Percentiles rank a stretch among this genome's conserved stretches.
phyloP scores from a whole-genome alignment of 2,797 vertebrate species.

The Chelmon rostratus region DNA sequence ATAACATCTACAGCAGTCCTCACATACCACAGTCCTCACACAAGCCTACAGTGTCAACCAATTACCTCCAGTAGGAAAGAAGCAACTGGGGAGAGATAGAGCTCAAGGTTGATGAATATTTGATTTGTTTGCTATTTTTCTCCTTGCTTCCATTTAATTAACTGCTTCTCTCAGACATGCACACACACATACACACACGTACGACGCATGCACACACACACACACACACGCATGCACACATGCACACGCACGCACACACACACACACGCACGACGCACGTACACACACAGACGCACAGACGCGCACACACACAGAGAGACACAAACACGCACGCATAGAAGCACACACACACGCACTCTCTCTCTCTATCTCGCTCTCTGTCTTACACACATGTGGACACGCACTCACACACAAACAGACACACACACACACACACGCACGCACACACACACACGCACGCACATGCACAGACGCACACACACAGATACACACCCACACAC shows the following conservation, averaged over 20 bases:
- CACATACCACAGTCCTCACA: conserved; percentile 34
- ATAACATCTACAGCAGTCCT: conserved; percentile 43
- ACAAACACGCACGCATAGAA: no score
- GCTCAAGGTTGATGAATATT: conserved; percentile 76
- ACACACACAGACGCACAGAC: no score
- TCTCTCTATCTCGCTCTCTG: conserved; percentile 10
- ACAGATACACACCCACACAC: conserved; percentile 8
- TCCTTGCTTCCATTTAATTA: conserved; percentile 57
- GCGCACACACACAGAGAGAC: no score
- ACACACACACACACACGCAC: conserved; percentile 5
- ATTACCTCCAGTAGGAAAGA: conserved; percentile 62
- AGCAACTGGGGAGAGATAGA: conserved; percentile 24
- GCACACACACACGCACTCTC: conserved; percentile 8
- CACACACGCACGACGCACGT: no score
- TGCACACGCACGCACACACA: no score
- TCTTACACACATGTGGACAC: no score
- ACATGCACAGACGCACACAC: conserved; percentile 16
- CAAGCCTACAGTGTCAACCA: conserved; percentile 61
- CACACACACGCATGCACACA: no score
- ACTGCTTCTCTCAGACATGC: conserved; percentile 18
- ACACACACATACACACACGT: conserved; percentile 6
- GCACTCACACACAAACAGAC: conserved; percentile 13
- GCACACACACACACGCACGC: no score
- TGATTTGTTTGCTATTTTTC: conserved; percentile 71
- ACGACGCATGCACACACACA: no score